Percentiles rank a stretch among this genome's conserved stretches.
These are phyloP conservation scores for Netelia melanura DNA, from an alignment of 2,888 invertebrate genomes.

Conservation along the genomic window DNA sequence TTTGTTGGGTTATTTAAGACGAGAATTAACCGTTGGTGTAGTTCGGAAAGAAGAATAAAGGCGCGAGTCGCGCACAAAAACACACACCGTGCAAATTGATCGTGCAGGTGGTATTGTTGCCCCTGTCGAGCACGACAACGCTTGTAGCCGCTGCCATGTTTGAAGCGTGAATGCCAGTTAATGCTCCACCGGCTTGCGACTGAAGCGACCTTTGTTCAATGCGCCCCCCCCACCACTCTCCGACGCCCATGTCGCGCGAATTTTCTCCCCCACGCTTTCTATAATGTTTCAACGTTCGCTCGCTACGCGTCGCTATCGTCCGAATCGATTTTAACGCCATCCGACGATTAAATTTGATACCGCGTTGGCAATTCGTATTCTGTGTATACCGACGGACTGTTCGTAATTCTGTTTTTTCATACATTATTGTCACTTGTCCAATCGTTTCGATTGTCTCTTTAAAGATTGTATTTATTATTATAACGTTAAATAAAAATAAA, in stretches of 20 bases:
- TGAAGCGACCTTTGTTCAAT: constrained; percentile 81
- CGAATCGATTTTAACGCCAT: constrained; percentile 20
- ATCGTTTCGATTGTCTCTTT: background rate
- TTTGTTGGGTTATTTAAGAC: background rate
- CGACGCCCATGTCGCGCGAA: constrained; percentile 41
- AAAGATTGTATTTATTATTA: background rate
- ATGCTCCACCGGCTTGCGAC: constrained; percentile 71
- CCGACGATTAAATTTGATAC: background rate
- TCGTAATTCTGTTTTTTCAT: background rate
- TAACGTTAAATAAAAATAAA: constrained; percentile 15
- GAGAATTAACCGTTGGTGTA: background rate
- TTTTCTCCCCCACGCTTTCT: constrained; percentile 24
- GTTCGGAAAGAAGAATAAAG: background rate
- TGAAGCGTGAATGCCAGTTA: constrained; percentile 83
- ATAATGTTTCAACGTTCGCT: background rate
- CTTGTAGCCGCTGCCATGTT: constrained; percentile 94
- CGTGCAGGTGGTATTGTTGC: constrained; percentile 98
- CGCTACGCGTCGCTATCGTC: background rate
- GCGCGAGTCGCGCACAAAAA: constrained; percentile 24
- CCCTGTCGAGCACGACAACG: constrained; percentile 97
- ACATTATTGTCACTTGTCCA: background rate
- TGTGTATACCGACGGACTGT: background rate
- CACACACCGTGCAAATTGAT: constrained; percentile 97
- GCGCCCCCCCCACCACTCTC: constrained; percentile 70
- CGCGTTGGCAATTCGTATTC: background rate